These are phyloP conservation scores for Eurypyga helias DNA, from an alignment of 2,113 vertebrate genomes.

Conservation along the genomic window DNA sequence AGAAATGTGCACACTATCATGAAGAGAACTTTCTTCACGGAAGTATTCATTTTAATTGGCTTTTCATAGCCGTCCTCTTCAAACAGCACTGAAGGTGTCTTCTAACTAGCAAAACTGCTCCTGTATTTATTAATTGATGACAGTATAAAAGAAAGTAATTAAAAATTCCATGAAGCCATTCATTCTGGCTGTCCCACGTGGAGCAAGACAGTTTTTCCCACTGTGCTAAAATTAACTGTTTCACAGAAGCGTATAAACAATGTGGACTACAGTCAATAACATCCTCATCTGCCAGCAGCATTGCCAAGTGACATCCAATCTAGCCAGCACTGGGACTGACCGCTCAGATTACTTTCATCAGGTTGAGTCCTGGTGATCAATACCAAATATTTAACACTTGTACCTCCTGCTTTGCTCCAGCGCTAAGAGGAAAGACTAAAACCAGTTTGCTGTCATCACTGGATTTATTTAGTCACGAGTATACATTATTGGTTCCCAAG, in stretches of 20 bases:
- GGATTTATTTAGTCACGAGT: neutral
- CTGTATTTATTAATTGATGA: slow-evolving; percentile 15
- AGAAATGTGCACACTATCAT: neutral
- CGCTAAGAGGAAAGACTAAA: neutral
- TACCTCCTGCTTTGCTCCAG: neutral
- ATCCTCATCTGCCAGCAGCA: neutral
- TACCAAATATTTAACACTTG: neutral
- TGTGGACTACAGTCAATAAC: neutral
- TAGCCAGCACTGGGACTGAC: neutral
- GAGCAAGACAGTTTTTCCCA: neutral
- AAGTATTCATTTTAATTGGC: neutral
- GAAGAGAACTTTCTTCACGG: neutral
- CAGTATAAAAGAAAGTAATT: slow-evolving; percentile 13
- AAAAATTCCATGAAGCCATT: neutral
- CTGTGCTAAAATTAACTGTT: slow-evolving; percentile 21
- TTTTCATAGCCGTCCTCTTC: neutral
- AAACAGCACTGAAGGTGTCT: neutral
- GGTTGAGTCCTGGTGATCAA: neutral
- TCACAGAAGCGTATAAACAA: neutral
- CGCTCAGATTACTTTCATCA: neutral
- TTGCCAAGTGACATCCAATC: neutral
- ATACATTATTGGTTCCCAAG: neutral
- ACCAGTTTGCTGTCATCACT: neutral
- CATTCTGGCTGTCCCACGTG: neutral
- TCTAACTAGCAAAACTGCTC: neutral